These are phyloP conservation scores for Equus przewalskii DNA, from an alignment of 2,113 vertebrate species.

Conservation along the genomic window DNA sequence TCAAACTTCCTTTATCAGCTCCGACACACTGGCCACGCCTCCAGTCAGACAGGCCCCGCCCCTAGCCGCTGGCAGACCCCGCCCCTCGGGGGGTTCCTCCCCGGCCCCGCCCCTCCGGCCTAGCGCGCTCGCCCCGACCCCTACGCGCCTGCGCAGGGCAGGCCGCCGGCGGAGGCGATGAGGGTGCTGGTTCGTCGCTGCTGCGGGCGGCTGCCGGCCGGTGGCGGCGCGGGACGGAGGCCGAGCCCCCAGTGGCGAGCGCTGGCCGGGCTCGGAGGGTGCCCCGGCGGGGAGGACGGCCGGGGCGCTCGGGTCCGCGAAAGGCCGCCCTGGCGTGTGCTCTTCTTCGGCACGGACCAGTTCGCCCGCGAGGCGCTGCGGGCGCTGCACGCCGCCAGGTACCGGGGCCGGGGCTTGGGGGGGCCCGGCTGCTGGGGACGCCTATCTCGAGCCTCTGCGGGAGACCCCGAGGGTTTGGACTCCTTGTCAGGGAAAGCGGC, in stretches of 20 bases:
- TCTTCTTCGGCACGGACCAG: slow-evolving; percentile 95
- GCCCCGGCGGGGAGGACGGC: slow-evolving; percentile 8
- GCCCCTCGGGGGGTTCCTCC: neutral
- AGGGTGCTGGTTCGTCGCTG: neutral
- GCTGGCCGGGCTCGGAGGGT: neutral
- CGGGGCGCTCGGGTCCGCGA: neutral
- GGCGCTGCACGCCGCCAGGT: slow-evolving; percentile 91
- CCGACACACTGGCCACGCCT: neutral
- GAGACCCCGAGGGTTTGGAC: no score
- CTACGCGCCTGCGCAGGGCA: slow-evolving; percentile 38
- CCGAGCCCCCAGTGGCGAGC: neutral
- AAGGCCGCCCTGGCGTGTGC: slow-evolving; percentile 91
- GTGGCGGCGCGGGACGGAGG: neutral
- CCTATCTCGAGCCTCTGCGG: neutral
- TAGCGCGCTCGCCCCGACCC: accelerated
- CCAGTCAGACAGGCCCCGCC: neutral
- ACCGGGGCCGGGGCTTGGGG: neutral
- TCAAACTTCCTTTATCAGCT: neutral
- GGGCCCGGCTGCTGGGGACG: neutral
- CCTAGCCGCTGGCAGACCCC: neutral
- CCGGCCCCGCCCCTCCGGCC: neutral
- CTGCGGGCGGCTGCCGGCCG: accelerated
- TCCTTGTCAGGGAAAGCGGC: neutral
- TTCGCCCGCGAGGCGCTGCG: slow-evolving; percentile 92
- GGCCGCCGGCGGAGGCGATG: neutral